Conservation (phyloP, 2,113 vertebrate genomes). For the Pyxicephalus adspersus region DNA sequence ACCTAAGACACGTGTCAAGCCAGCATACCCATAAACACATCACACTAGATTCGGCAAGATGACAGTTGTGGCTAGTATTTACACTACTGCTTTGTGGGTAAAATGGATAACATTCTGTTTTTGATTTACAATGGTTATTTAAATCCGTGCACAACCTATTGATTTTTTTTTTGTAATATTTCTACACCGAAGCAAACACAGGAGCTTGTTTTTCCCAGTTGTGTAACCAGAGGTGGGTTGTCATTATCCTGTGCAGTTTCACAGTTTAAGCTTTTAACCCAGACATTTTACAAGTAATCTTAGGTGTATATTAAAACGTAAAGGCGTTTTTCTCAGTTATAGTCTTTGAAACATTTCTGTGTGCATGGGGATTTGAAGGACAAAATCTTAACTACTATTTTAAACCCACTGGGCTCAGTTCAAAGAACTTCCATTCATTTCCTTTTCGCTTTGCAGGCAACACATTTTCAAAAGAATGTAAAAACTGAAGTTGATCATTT, state of each 20-base stretch:
- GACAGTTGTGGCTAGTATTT: too few relatives aligned
- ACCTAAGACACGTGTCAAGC: too few relatives aligned
- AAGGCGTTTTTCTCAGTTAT: constrained; percentile 36
- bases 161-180: not conserved
- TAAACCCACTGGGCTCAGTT: constrained; percentile 16
- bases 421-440: constrained; percentile 12
- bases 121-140: not conserved
- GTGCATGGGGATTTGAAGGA: constrained; percentile 56
- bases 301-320: constrained; percentile 59
- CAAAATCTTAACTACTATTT: constrained; percentile 6
- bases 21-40: too few relatives aligned
- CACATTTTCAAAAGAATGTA: constrained; percentile 5
- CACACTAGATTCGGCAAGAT: too few relatives aligned
- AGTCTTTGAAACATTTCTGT: constrained; percentile 56
- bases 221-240: constrained; percentile 39
- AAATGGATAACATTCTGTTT: too few relatives aligned
- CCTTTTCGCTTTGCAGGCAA: not conserved
- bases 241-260: constrained; percentile 43
- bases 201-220: not conserved
- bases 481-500: constrained; percentile 10
- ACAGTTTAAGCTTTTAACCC: constrained; percentile 51
- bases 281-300: constrained; percentile 55
- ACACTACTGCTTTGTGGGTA: too few relatives aligned
- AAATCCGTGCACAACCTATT: not conserved
- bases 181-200: not conserved